Evolutionary conservation across 2,888 invertebrate genomes (phyloP).

Genomic region (Sinelater perroti): DNA sequence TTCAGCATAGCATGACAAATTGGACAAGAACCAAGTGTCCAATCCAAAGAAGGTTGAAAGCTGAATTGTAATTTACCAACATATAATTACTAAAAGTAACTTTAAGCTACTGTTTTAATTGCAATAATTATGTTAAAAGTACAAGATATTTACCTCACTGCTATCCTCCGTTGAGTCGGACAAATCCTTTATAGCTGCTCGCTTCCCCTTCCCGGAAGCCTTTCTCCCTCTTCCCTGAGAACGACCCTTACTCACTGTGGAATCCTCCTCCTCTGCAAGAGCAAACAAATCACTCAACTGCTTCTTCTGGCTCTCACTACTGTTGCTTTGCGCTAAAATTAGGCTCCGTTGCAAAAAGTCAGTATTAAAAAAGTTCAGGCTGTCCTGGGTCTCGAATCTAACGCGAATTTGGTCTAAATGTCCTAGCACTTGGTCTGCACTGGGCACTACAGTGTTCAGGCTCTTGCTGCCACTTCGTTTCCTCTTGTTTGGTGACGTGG

Average conservation of each 20-base stretch:
- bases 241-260: conserved; percentile 68
- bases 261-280: conserved; percentile 85
- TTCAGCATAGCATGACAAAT: too few species aligned
- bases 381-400: conserved; percentile 73
- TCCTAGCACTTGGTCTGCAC: conserved; percentile 86
- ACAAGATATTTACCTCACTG: conserved; percentile 76
- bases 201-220: conserved; percentile 59
- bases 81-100: too few species aligned
- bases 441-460: conserved; percentile 74
- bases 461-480: conserved; percentile 83
- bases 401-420: conserved; percentile 91
- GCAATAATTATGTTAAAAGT: too few species aligned
- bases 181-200: conserved; percentile 52
- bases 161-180: conserved; percentile 80
- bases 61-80: too few species aligned
- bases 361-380: conserved; percentile 83
- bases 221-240: conserved; percentile 67
- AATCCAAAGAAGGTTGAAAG: too few species aligned
- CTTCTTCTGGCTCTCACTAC: conserved; percentile 88
- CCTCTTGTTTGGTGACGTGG: conserved; percentile 89
- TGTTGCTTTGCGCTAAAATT: conserved; percentile 86
- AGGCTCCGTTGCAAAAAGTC: conserved; percentile 92
- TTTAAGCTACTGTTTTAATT: too few species aligned
- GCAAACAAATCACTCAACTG: conserved; percentile 91
- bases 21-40: too few species aligned